phyloP scores from a whole-genome alignment of 2,113 vertebrate genomes.

The Calcarius ornatus region DNA sequence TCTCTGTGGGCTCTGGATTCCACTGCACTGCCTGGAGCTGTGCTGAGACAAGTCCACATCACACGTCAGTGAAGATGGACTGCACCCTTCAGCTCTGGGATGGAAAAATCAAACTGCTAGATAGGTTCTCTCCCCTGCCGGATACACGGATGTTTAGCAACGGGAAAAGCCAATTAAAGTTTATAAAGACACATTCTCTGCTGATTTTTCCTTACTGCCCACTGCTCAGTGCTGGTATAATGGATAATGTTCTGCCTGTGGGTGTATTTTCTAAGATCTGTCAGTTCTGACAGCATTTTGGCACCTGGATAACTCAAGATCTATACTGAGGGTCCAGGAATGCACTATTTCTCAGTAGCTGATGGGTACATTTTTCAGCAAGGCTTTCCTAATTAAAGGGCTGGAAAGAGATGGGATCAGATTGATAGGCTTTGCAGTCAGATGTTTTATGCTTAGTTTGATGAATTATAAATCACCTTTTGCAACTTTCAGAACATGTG shows the following conservation, averaged over 20 bases:
- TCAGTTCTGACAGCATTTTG: constrained; percentile 74
- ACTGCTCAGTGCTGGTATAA: constrained; percentile 67
- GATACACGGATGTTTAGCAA: constrained; percentile 52
- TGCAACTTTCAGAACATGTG: constrained; percentile 47
- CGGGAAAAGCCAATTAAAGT: constrained; percentile 65
- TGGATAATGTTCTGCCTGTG: constrained; percentile 70
- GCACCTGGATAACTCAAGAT: constrained; percentile 73
- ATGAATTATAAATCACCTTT: constrained; percentile 70
- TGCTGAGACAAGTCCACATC: constrained; percentile 21
- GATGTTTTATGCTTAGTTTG: constrained; percentile 69
- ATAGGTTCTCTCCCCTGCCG: constrained; percentile 14
- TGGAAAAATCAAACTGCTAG: constrained; percentile 59
- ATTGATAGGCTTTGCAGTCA: constrained; percentile 70
- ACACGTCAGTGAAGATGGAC: constrained; percentile 36
- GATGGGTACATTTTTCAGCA: constrained; percentile 75
- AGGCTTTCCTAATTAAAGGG: constrained; percentile 74
- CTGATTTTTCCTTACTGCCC: constrained; percentile 66
- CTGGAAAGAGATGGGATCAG: constrained; percentile 65
- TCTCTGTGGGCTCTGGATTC: not conserved
- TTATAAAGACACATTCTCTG: constrained; percentile 68
- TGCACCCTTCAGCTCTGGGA: constrained; percentile 43
- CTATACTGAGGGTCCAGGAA: constrained; percentile 69
- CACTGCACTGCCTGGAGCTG: not conserved
- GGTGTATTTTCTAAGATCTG: constrained; percentile 73
- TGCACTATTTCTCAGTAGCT: constrained; percentile 62